phyloP scores from a whole-genome alignment of 2,797 vertebrate species.

The Calcarius lapponicus region DNA sequence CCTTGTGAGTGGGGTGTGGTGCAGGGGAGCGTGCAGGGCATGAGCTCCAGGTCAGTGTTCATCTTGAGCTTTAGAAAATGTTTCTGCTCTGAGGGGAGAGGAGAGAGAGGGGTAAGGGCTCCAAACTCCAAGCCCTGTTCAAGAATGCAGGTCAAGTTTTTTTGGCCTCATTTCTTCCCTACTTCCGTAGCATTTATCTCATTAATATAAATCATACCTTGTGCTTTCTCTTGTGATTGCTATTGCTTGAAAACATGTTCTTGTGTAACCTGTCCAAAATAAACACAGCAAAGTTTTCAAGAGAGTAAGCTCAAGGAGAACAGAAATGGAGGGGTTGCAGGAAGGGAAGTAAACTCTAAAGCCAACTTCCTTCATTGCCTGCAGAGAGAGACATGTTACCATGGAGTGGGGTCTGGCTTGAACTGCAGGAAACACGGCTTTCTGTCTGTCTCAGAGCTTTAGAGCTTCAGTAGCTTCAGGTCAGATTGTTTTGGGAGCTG shows the following conservation, averaged over 20 bases:
- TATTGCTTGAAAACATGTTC: neutral
- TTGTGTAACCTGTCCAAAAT: neutral
- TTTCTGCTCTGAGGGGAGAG: neutral
- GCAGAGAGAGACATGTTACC: neutral
- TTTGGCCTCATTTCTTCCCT: neutral
- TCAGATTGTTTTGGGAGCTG: neutral
- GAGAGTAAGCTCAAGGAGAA: neutral
- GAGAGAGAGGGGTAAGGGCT: neutral
- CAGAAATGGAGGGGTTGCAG: neutral
- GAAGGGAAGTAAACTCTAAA: neutral
- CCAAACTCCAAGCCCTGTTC: neutral
- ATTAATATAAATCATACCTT: neutral
- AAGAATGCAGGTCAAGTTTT: neutral
- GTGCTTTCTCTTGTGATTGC: neutral
- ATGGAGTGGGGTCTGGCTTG: neutral
- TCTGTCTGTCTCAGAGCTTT: neutral
- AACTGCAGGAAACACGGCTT: neutral
- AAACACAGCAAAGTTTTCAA: neutral
- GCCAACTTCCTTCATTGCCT: neutral
- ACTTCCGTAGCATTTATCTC: neutral
- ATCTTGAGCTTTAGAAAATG: neutral
- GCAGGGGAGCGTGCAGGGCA: neutral
- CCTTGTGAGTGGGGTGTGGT: neutral
- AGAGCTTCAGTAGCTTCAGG: neutral
- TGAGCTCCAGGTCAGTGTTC: neutral